Base-by-base conservation (phyloP, 2,888 invertebrate species). In the Cremastobaeus sp. region DNA sequence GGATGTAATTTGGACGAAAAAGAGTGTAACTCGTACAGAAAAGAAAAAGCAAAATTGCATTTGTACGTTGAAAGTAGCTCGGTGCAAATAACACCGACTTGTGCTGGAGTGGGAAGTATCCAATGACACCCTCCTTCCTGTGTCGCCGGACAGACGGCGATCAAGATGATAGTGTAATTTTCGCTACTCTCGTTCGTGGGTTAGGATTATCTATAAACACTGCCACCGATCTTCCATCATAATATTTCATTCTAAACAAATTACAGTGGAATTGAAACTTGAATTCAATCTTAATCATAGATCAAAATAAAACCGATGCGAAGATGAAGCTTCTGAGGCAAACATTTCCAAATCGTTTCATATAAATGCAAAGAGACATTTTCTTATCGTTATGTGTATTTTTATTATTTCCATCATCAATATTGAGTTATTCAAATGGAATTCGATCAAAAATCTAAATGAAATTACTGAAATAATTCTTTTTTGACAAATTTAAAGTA, bases 101-200 rank as follows among this genome's bases (percentile, higher is more conserved):
- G 71, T 50, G 35, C 55, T 25, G 35, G 39, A 60, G 54, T 59
- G 65, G 65, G 65, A 72, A 65, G 59, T 72, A 72, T 72, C 72
- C 65, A 45, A 65, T 72, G 65, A 65, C 72, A 72, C 72, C 72
- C 72, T 72, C 47, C 72, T 60, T 72, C 72, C 72, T 72, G 72
- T 72, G 65, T 59, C 59, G 65, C 65, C 72, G 72, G 59, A 65
- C 72, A 72, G 72, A 59, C 72, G 59, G 34, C 57, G 65, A 72
- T 72, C 65, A 60, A 72, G 52, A 72, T 72, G 72, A 72, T 72
- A 72, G 72, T 47, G 72, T 65, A 72, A 72, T 65, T 60, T 72
- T 59, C 48, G 54, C 60, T 57, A 8, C 64, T 55, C 62, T 55
- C 35, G 62, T 41, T 70, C 41, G 21, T 70, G 39, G 47, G 55